A percentile compares a stretch with the other conserved stretches of the same genome.
These are phyloP conservation scores for Drosophila busckii DNA, from an alignment of 1,140 invertebrate genomes.

Conservation along the genomic window DNA sequence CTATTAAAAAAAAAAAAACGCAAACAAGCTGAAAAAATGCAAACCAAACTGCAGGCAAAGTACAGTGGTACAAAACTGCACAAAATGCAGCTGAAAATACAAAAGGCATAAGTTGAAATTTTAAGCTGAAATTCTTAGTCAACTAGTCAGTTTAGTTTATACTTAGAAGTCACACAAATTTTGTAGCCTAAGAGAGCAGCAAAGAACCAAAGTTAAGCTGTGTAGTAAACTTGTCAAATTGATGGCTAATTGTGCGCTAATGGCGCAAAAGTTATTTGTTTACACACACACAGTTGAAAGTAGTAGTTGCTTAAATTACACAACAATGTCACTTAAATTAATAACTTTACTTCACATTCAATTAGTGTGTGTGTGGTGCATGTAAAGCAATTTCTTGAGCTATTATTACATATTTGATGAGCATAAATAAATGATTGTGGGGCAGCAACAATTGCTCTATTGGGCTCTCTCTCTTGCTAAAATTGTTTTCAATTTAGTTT, in stretches of 20 bases:
- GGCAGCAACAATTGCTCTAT: conserved; percentile 21
- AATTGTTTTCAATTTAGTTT: conserved; percentile 19
- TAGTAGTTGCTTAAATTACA: conserved; percentile 37
- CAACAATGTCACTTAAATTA: conserved; percentile 29
- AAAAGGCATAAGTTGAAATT: conserved; percentile 13
- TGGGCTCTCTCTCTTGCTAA: too few species aligned
- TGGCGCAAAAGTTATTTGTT: conserved; percentile 33
- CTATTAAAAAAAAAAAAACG: conserved; percentile 12
- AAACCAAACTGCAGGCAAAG: background rate
- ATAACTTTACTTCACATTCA: conserved; percentile 53
- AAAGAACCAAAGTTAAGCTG: background rate
- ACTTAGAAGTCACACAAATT: too few species aligned
- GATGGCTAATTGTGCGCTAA: conserved; percentile 30
- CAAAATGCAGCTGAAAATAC: conserved; percentile 1
- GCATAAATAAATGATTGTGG: conserved; percentile 39
- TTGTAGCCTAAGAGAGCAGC: background rate
- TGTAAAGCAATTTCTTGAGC: conserved; percentile 62
- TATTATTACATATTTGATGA: conserved; percentile 63
- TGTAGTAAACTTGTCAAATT: conserved; percentile 21
- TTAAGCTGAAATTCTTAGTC: too few species aligned
- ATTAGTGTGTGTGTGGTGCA: conserved; percentile 35
- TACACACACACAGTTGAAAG: conserved; percentile 32
- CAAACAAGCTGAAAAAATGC: background rate
- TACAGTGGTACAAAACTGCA: background rate
- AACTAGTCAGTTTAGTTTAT: too few species aligned